Evolutionary conservation across 2,797 vertebrate genomes (phyloP).

Genomic region (Gallinago solitaria): DNA sequence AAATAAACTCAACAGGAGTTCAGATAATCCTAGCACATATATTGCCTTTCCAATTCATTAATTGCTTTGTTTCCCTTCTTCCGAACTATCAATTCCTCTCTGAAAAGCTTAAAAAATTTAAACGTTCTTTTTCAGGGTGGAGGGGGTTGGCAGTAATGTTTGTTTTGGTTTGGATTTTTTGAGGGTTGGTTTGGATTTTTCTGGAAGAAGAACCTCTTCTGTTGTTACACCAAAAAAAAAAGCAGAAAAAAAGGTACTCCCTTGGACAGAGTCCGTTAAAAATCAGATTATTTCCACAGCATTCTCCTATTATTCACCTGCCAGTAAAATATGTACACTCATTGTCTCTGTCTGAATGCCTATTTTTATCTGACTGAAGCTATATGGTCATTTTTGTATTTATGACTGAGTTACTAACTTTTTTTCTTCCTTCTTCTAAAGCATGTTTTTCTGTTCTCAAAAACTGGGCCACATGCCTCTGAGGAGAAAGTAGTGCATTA

Average conservation of each 20-base stretch:
- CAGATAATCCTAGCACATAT: slow-evolving; percentile 52
- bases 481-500: slow-evolving; percentile 95
- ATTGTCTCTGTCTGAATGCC: slow-evolving; percentile 89
- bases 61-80: slow-evolving; percentile 58
- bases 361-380: slow-evolving; percentile 85
- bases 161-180: neutral
- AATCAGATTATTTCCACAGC: slow-evolving; percentile 96
- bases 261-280: slow-evolving; percentile 82
- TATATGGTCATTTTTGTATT: slow-evolving; percentile 88
- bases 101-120: slow-evolving; percentile 80
- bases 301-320: slow-evolving; percentile 92
- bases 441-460: slow-evolving; percentile 84
- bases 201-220: slow-evolving; percentile 81
- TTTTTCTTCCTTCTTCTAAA: slow-evolving; percentile 68
- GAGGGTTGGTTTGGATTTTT: neutral
- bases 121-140: neutral
- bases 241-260: slow-evolving; percentile 81
- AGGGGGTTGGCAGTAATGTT: neutral
- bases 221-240: slow-evolving; percentile 81
- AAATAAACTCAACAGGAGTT: slow-evolving; percentile 56
- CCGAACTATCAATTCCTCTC: slow-evolving; percentile 80
- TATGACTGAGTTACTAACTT: slow-evolving; percentile 79
- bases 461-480: slow-evolving; percentile 99
- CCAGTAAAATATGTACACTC: slow-evolving; percentile 92
- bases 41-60: slow-evolving; percentile 72